phyloP scores from a whole-genome alignment of 2,888 invertebrate species.

The Calliscelio sp. region DNA sequence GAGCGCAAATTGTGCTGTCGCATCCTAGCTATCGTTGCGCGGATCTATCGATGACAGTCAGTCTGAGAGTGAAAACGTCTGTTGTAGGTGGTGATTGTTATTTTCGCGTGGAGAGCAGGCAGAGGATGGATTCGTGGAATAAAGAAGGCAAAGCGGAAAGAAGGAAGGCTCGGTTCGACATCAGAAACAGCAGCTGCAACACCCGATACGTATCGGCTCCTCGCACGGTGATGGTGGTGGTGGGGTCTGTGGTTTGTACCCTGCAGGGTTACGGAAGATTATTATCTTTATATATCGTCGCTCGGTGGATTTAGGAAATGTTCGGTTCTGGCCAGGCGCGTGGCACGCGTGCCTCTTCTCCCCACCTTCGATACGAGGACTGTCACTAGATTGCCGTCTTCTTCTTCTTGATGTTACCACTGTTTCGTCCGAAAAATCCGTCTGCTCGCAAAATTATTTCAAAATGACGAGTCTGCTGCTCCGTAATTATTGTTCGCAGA shows the following conservation, averaged over 20 bases:
- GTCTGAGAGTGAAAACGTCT: too few species aligned
- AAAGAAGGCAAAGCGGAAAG: slow-evolving; percentile 72
- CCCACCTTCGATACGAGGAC: slow-evolving; percentile 62
- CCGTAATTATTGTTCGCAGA: slow-evolving; percentile 3
- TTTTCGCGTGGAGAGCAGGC: slow-evolving; percentile 50
- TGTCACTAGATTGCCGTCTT: slow-evolving; percentile 52
- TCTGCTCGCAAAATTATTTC: slow-evolving; percentile 38
- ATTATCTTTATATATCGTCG: slow-evolving; percentile 79
- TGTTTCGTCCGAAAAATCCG: slow-evolving; percentile 48
- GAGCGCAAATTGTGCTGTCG: slow-evolving; percentile 2
- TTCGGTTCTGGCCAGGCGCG: slow-evolving; percentile 79
- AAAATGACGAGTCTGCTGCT: not conserved
- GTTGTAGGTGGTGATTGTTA: slow-evolving; percentile 65
- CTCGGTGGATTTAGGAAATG: slow-evolving; percentile 78
- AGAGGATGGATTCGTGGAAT: slow-evolving; percentile 63
- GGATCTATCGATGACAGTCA: too few species aligned
- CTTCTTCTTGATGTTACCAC: slow-evolving; percentile 55
- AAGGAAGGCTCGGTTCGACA: slow-evolving; percentile 69
- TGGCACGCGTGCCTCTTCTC: slow-evolving; percentile 81
- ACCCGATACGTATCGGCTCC: slow-evolving; percentile 82
- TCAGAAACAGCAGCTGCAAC: slow-evolving; percentile 85
- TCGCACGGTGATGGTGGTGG: too few species aligned
- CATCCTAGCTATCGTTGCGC: too few species aligned
- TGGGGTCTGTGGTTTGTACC: slow-evolving; percentile 77
- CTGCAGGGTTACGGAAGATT: slow-evolving; percentile 80